A percentile compares a stretch with the other conserved stretches of the same genome.
Conservation (phyloP, 37 sponge, comb jelly and placozoan species). For the Petrosia ficiformis region DNA sequence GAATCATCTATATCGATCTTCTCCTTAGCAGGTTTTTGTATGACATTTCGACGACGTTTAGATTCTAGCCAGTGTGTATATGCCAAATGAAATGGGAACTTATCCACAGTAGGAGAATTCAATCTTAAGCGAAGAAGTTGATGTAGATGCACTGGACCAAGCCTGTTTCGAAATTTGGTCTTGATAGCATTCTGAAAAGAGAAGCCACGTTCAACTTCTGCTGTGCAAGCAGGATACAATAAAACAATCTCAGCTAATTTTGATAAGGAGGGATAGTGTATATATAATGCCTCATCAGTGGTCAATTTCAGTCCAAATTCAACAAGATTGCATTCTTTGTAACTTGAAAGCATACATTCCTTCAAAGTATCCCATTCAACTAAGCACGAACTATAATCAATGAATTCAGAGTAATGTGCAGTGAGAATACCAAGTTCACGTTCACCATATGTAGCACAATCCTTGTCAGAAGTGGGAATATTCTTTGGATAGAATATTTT, state of each 20-base stretch:
- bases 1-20: no score
- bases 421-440: not conserved
- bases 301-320: conserved; percentile 9
- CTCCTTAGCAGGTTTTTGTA: not conserved
- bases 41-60: not conserved
- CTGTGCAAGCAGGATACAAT: conserved; percentile 8
- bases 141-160: no score
- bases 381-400: not conserved
- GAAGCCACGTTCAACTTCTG: conserved; percentile 19
- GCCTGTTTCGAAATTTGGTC: no score
- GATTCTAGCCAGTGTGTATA: not conserved
- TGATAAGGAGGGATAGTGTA: conserved; percentile 1
- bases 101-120: no score
- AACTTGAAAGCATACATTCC: not conserved
- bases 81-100: not conserved
- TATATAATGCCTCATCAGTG: conserved; percentile 11
- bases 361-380: conserved; percentile 14
- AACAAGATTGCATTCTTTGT: no score
- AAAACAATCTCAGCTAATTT: conserved; percentile 5
- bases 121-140: no score
- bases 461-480: conserved; percentile 1
- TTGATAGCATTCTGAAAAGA: no score
- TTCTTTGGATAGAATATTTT: not conserved
- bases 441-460: conserved; percentile 6
- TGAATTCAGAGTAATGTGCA: not conserved